Evolutionary conservation across 2,797 vertebrate species (phyloP).

Genomic region (Apogon hyalosoma): DNA sequence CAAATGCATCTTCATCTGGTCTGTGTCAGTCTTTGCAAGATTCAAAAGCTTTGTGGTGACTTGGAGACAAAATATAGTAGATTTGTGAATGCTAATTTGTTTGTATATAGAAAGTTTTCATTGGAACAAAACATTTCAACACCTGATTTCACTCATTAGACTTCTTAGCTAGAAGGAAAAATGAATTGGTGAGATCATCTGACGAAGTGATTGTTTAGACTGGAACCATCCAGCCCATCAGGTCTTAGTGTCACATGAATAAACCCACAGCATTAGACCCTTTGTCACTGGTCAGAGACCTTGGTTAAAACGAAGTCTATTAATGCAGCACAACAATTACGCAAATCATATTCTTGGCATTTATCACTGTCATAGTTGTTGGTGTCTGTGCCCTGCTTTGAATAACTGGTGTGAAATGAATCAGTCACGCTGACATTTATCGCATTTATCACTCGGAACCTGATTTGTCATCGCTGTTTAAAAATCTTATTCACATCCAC

Average conservation of each 20-base stretch:
- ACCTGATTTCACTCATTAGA: constrained; percentile 5
- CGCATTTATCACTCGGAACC: constrained; percentile 46
- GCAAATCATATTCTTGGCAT: constrained; percentile 59
- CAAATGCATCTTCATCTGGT: no score
- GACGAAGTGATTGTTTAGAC: not conserved
- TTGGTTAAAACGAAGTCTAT: constrained; percentile 27
- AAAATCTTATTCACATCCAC: constrained; percentile 59
- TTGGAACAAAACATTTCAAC: not conserved
- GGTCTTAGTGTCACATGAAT: constrained; percentile 17
- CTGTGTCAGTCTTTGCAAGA: no score
- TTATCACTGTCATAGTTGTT: constrained; percentile 65
- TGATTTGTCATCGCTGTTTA: constrained; percentile 52
- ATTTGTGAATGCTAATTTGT: not conserved
- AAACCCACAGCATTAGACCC: constrained; percentile 1
- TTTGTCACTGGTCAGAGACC: constrained; percentile 22
- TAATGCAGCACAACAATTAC: constrained; percentile 52
- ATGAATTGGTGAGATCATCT: constrained; percentile 19
- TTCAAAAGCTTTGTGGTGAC: not conserved
- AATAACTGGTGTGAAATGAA: constrained; percentile 57
- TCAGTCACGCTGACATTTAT: constrained; percentile 63
- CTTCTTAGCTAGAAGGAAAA: constrained; percentile 1
- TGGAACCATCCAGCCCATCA: not conserved
- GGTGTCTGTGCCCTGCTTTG: constrained; percentile 28
- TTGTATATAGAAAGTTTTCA: constrained; percentile 17
- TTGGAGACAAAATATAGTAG: not conserved